Evolutionary conservation across 2,113 vertebrate genomes (phyloP).

Genomic region (Cygnus atratus): DNA sequence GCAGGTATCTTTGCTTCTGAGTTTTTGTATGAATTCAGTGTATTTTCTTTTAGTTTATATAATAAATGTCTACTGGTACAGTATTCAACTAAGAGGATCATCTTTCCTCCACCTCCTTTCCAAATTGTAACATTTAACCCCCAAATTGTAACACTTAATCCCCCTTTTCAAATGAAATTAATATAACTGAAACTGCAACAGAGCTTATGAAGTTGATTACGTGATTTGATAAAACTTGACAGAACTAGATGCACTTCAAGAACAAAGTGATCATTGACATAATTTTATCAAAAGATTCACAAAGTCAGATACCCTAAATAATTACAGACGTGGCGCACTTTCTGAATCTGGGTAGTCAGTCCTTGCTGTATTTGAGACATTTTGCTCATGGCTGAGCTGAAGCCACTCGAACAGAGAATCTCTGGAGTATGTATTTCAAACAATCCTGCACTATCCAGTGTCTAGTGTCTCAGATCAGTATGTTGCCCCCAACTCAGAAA

Average conservation of each 20-base stretch:
- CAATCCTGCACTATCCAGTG: neutral
- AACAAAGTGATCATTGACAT: conserved; percentile 46
- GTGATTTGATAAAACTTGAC: conserved; percentile 86
- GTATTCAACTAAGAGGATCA: neutral
- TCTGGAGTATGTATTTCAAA: neutral
- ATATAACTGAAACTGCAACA: conserved; percentile 73
- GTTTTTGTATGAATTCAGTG: neutral
- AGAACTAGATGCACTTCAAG: conserved; percentile 76
- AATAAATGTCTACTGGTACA: neutral
- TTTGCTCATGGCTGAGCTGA: neutral
- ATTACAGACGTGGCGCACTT: neutral
- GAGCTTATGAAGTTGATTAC: conserved; percentile 83
- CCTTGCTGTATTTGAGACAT: neutral
- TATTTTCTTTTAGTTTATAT: neutral
- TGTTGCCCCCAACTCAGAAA: neutral
- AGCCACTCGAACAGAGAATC: neutral
- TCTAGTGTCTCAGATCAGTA: neutral
- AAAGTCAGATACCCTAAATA: neutral
- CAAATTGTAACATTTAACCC: neutral
- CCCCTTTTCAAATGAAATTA: neutral
- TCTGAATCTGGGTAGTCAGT: neutral
- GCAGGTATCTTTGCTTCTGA: neutral
- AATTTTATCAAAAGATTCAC: conserved; percentile 10
- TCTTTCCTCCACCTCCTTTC: neutral
- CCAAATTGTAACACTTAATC: neutral